Conservation (phyloP, 2,888 invertebrate species). For the Epinotia nisella region DNA sequence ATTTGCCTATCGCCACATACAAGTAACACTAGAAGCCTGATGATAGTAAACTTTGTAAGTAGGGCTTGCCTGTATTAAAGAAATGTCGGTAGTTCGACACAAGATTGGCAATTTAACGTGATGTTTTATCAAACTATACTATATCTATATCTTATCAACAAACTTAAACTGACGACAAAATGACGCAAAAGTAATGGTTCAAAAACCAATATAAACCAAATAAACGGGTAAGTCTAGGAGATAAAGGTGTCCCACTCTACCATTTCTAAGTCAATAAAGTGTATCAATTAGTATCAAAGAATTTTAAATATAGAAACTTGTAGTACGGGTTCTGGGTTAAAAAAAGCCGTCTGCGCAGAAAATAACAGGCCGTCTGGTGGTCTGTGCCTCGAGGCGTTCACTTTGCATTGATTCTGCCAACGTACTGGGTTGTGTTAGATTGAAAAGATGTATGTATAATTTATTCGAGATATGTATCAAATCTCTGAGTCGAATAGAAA, state of each 20-base stretch:
- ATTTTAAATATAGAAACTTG: conserved; percentile 45
- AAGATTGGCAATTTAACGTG: conserved; percentile 4
- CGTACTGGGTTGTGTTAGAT: conserved; percentile 36
- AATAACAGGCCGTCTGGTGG: conserved; percentile 45
- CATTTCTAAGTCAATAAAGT: conserved; percentile 44
- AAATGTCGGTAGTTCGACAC: neutral
- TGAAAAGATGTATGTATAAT: conserved; percentile 19
- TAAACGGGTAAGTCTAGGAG: conserved; percentile 39
- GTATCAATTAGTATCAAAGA: conserved; percentile 45
- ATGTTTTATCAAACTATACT: conserved; percentile 13
- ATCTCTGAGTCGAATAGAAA: too few relatives aligned
- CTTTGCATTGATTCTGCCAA: conserved; percentile 41
- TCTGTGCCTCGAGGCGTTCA: conserved; percentile 37
- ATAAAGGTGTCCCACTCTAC: conserved; percentile 40
- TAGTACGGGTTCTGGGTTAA: conserved; percentile 42
- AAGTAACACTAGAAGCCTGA: conserved; percentile 14
- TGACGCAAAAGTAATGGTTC: conserved; percentile 18
- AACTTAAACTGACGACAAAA: conserved; percentile 16
- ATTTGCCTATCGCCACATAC: neutral
- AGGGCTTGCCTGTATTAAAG: neutral
- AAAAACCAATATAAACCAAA: conserved; percentile 42
- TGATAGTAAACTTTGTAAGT: neutral
- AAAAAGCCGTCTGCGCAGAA: conserved; percentile 39
- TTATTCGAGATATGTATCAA: conserved; percentile 11
- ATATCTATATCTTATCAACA: conserved; percentile 15